Evolutionary conservation across 1,140 invertebrate species (phyloP).

Genomic region (Drosophila suzukii): DNA sequence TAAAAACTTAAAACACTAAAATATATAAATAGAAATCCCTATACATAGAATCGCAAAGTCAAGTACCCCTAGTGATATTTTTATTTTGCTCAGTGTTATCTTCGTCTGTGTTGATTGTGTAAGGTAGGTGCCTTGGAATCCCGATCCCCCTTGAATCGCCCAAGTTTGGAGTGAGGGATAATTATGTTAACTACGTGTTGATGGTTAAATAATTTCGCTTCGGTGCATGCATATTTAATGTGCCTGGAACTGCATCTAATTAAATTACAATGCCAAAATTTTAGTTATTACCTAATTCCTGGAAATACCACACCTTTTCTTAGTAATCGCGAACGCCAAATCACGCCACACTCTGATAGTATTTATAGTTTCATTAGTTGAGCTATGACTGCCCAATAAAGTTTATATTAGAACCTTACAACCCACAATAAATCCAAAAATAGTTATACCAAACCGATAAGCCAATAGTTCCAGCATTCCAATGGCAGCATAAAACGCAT

Average conservation of each 20-base stretch:
- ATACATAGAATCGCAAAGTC: too few relatives aligned
- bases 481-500: background rate
- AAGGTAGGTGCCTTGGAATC: background rate
- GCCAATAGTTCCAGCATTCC: constrained; percentile 1
- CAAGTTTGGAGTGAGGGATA: constrained; percentile 28
- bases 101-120: constrained; percentile 36
- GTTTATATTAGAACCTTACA: constrained; percentile 13
- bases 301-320: background rate
- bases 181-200: constrained; percentile 80
- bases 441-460: constrained; percentile 3
- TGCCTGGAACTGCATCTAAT: background rate
- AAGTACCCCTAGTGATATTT: too few relatives aligned
- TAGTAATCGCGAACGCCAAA: constrained; percentile 4
- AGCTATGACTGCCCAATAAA: constrained; percentile 17
- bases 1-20: too few relatives aligned
- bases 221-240: constrained; percentile 38
- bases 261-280: constrained; percentile 2
- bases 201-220: constrained; percentile 64
- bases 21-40: too few relatives aligned
- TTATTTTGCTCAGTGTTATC: constrained; percentile 1
- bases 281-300: constrained; percentile 3
- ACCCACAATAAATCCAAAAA: background rate
- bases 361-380: constrained; percentile 17
- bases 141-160: constrained; percentile 34
- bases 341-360: constrained; percentile 5